Evolutionary conservation across 2,113 vertebrate genomes (phyloP), one percentile per base, ranked within the genome.

Genomic region (Saguinus midas): DNA sequence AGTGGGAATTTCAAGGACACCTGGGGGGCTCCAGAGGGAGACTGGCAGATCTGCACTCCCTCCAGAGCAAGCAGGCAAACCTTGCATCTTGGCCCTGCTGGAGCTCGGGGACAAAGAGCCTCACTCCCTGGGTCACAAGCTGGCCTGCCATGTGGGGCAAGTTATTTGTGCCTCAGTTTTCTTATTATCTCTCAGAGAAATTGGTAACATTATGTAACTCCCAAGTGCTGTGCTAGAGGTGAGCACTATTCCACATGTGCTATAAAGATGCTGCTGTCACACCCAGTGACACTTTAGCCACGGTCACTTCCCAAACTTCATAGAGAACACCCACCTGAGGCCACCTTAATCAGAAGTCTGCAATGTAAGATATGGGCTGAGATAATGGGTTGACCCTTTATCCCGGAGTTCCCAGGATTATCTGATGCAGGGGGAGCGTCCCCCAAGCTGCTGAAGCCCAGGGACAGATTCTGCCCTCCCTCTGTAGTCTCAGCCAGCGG

Each of bases 131-230:
- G 8, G 37, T 57, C 1, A 17, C 17, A 21, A 32, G 48, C 55
- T 7, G 61, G 84, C 80, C 81, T 1, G 61, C 40, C 48, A 35
- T 75, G 5, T 0, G 1, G 29, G 78, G 21, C 25, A 35, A 37
- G 23, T 45, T 50, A 25, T 18, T 48, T 16, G 45, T 45, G 88
- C 68, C 86, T 92, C 48, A 0, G 75, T 52, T 68, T 85, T 32
- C 55, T 23, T 61, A 11, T 9, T 18, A 8, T 27, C n/a, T 93
- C 86, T 79, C 43, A 57, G 66, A 88, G 72, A 0, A 6, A 73
- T 0, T 0, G 45, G 21, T 50, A 25, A 66, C 23, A 58, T 8
- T 1, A 13, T 0, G 0, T 1, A 14, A 50, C 3, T 55, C n/a
- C 25, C 6, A 12, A 10, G 13, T 8, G 3, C 13, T 6, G 16